Base-by-base conservation (phyloP, 2,113 vertebrate genomes). In the Arvicanthis niloticus region DNA sequence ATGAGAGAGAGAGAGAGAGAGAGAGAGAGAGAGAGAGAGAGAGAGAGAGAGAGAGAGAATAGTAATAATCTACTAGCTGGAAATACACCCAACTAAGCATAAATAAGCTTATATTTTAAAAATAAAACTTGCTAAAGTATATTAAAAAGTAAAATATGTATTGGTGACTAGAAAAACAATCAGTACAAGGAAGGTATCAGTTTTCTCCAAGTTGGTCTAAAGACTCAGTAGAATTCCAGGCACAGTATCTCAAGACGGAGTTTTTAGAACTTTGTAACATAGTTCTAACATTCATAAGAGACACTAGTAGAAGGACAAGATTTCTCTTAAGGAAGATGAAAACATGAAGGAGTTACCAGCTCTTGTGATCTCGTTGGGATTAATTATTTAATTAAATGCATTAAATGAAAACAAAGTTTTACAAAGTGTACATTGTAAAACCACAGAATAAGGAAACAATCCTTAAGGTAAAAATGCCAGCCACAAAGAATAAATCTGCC, bases 61-160 rank as follows among this genome's bases (percentile, higher is more conserved):
- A 40, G 90, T 67, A n/a, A 56, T 51, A 40, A 94, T 67, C 60
- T 86, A 34, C 29, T 67, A 21, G 5, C 81, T 84, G 62, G 40
- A 86, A 85, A 85, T 65, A 34, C 58, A 65, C 26, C 26, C 40
- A 17, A 65, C 82, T 53, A 65, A 45, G 91, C 42, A 67, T 91
- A 58, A 51, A 3, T 58, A 82, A 40, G 34, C 48, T 95, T 96
- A 82, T n/a, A 85, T 85, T 85, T 91, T 45, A 45, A 40, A 3
- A 97, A 65, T 94, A 29, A 90, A 45, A 80, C 11, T 85, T 95
- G 42, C 8, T 70, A 5, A 75, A 89, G 31, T 90, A 40, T 45
- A 88, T 91, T 62, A 58, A 88, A 97, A 91, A 80, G 42, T 77
- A 93, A 94, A 89, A 60, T 62, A 13, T 72, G 13, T 92, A 45